Conservation (phyloP, 2,113 vertebrate genomes). For the Falcunculus frontatus region DNA sequence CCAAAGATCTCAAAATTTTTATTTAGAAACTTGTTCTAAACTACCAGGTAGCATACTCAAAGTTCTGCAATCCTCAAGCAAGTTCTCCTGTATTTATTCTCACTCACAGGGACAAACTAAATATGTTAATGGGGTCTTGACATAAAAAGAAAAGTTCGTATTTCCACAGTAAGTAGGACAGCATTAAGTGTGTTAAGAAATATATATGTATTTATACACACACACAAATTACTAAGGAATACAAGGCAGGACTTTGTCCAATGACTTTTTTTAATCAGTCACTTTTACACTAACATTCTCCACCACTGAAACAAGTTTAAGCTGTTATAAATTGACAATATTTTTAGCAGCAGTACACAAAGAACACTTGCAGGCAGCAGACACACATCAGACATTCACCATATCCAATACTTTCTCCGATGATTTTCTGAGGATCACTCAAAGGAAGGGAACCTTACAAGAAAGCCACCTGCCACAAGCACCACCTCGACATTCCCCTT, state of each 20-base stretch:
- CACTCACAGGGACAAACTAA: not conserved
- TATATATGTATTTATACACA: not conserved
- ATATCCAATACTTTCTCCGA: not conserved
- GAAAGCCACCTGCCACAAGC: not conserved
- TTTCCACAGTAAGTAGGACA: not conserved
- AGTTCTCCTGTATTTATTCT: not conserved
- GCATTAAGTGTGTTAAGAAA: not conserved
- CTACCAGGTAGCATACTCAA: rapidly evolving
- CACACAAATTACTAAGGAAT: not conserved
- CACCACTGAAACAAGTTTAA: not conserved
- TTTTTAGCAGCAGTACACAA: not conserved
- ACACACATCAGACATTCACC: not conserved
- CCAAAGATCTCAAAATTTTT: rapidly evolving
- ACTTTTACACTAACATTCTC: not conserved
- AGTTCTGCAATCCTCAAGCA: not conserved
- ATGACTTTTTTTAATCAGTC: not conserved
- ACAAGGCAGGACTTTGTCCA: not conserved
- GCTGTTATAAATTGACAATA: not conserved
- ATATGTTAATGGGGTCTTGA: not conserved
- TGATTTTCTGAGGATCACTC: not conserved
- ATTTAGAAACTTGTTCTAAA: not conserved
- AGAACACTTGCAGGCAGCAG: not conserved
- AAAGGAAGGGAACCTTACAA: not conserved
- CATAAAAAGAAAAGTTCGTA: not conserved
- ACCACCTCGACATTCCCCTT: not conserved